These are phyloP conservation scores for Chionomys nivalis DNA, from an alignment of 2,113 vertebrate species.

Conservation along the genomic window DNA sequence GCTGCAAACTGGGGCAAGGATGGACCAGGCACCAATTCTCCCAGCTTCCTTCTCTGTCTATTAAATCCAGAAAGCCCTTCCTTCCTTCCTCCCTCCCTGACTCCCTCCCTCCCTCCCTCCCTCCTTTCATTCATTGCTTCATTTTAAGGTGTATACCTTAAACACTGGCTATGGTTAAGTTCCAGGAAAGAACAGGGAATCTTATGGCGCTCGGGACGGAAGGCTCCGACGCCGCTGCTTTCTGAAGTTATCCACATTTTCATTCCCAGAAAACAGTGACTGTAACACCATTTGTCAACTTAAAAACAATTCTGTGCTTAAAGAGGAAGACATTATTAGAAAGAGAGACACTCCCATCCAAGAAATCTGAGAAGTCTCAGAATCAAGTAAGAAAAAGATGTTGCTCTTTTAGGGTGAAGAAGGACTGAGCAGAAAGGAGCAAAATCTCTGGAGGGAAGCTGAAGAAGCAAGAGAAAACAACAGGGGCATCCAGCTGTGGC, in stretches of 20 bases:
- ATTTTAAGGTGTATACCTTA: background rate
- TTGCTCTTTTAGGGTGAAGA: background rate
- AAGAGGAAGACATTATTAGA: background rate
- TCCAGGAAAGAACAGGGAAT: background rate
- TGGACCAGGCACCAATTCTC: background rate
- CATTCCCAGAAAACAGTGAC: background rate
- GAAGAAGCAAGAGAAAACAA: background rate
- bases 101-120: background rate
- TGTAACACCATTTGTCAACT: background rate
- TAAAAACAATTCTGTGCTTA: background rate
- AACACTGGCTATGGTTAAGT: background rate
- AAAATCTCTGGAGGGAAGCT: background rate
- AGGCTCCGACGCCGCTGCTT: background rate
- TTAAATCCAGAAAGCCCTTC: background rate
- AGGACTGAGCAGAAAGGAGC: background rate
- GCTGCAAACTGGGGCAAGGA: background rate
- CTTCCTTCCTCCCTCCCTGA: background rate
- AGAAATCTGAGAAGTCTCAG: background rate
- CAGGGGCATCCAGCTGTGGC: background rate
- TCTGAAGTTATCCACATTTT: slow-evolving; percentile 1
- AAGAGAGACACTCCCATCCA: background rate
- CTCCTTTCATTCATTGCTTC: background rate
- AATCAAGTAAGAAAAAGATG: background rate
- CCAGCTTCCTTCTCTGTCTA: background rate
- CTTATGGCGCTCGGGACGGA: background rate